Evolutionary conservation across 2,797 vertebrate genomes (phyloP).

Genomic region (Chloroceryle inda): DNA sequence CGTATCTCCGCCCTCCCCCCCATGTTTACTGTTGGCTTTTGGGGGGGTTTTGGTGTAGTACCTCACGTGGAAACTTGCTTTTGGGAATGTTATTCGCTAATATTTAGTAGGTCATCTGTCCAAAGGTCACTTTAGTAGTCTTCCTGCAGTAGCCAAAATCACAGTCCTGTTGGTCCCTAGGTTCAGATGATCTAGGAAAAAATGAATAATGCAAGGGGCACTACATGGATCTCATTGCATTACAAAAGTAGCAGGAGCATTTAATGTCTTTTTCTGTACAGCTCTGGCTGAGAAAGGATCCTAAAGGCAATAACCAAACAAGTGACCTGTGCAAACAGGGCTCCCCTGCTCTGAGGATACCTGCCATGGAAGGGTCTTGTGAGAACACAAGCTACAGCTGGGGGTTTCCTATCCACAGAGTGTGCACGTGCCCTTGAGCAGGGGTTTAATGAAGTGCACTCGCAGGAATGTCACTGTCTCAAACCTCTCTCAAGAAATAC

Average conservation of each 20-base stretch:
- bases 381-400: not conserved
- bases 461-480: not conserved
- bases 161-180: not conserved
- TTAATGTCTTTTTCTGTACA: not conserved
- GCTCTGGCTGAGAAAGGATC: not conserved
- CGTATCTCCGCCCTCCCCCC: not conserved
- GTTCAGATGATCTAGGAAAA: not conserved
- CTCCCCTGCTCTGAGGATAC: not conserved
- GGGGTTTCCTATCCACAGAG: not conserved
- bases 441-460: not conserved
- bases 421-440: accelerated
- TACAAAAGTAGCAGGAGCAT: not conserved
- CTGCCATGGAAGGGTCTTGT: not conserved
- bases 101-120: not conserved
- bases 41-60: not conserved
- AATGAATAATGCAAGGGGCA: not conserved
- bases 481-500: not conserved
- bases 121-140: not conserved
- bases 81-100: not conserved
- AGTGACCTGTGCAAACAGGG: not conserved
- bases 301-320: not conserved
- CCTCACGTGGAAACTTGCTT: not conserved
- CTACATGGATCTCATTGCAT: not conserved
- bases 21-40: too few species aligned
- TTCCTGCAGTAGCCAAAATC: not conserved